These are phyloP conservation scores for Tragelaphus scriptus DNA, from an alignment of 2,113 vertebrate species.

Conservation along the genomic window DNA sequence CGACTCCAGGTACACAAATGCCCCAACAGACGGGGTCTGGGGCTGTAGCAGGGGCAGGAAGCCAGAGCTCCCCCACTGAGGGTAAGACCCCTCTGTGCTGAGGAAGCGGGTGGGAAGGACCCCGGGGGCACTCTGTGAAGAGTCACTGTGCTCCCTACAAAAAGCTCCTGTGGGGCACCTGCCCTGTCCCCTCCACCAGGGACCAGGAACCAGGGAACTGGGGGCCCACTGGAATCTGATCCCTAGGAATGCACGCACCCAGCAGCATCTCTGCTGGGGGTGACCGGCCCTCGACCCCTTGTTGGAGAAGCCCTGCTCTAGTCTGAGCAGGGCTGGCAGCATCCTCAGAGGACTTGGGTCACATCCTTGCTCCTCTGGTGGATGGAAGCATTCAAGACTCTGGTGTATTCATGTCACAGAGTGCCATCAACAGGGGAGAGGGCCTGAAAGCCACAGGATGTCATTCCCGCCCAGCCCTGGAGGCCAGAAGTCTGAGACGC, in stretches of 20 bases:
- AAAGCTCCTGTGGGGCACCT: neutral
- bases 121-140: neutral
- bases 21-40: neutral
- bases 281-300: neutral
- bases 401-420: neutral
- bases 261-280: neutral
- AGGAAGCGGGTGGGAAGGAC: fast-evolving
- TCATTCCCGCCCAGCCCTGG: neutral
- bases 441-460: neutral
- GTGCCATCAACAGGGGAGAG: neutral
- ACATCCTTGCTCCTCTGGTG: neutral
- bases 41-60: neutral
- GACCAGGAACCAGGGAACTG: neutral
- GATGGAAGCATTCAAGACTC: neutral
- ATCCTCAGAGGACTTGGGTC: fast-evolving
- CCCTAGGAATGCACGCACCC: neutral
- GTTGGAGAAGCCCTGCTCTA: neutral
- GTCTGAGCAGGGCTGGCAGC: neutral
- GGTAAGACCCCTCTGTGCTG: neutral
- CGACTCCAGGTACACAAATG: neutral
- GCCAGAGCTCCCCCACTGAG: neutral
- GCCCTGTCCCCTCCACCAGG: neutral
- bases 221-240: neutral
- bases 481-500: neutral
- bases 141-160: too few relatives aligned